phyloP scores from a whole-genome alignment of 2,888 invertebrate genomes.

The Zonitis immaculata region DNA sequence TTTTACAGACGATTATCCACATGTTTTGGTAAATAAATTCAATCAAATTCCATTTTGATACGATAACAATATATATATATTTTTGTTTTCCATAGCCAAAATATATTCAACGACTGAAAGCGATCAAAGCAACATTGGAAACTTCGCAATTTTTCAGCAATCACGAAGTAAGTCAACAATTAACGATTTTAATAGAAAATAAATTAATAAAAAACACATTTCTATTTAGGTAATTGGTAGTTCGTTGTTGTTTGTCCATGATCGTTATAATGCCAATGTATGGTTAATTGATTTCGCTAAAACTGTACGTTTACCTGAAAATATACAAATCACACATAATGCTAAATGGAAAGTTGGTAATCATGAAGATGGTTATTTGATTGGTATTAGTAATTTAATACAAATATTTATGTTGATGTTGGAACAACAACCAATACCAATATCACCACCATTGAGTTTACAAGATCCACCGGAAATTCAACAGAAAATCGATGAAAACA shows the following conservation, averaged over 20 bases:
- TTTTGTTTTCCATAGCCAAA: slow-evolving; percentile 60
- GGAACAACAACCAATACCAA: slow-evolving; percentile 44
- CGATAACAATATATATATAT: too few relatives aligned
- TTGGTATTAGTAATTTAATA: slow-evolving; percentile 86
- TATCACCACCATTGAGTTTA: slow-evolving; percentile 41
- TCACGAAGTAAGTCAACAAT: slow-evolving; percentile 64
- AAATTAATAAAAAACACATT: too few relatives aligned
- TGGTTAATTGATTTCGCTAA: slow-evolving; percentile 99
- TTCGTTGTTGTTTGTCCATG: slow-evolving; percentile 92
- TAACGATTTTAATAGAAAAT: too few relatives aligned
- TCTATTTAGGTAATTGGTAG: slow-evolving; percentile 76
- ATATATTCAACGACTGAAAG: slow-evolving; percentile 79
- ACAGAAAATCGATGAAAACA: slow-evolving; percentile 8
- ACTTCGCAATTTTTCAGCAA: slow-evolving; percentile 84
- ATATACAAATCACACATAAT: slow-evolving; percentile 70
- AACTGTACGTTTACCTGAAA: slow-evolving; percentile 75
- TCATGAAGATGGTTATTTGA: slow-evolving; percentile 93
- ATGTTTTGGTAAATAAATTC: slow-evolving; percentile 64
- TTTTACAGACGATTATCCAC: slow-evolving; percentile 74
- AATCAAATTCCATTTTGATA: neutral
- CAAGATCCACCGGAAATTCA: slow-evolving; percentile 35
- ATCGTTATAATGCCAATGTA: slow-evolving; percentile 78
- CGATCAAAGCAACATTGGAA: slow-evolving; percentile 76
- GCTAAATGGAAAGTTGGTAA: slow-evolving; percentile 90
- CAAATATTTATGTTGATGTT: slow-evolving; percentile 70